Conservation (phyloP, 2,113 vertebrate genomes). For the Leucosticte australis region DNA sequence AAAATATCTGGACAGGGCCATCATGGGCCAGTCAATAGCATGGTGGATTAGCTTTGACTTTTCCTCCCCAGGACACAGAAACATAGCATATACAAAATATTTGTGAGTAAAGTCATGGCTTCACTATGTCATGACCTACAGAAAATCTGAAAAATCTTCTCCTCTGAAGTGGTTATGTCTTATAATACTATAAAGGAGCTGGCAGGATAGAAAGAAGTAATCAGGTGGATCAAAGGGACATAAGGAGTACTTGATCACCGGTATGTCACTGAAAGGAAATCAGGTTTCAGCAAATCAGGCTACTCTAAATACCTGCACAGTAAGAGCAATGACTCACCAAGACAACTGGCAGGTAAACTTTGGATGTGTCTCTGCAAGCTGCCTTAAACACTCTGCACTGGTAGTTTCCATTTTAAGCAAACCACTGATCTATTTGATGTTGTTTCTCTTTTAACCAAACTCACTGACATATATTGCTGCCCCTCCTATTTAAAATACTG, state of each 20-base stretch:
- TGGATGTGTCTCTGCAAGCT: not conserved
- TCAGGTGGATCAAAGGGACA: not conserved
- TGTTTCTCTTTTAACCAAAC: not conserved
- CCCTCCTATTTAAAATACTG: not conserved
- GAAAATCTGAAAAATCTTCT: not conserved
- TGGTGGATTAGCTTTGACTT: not conserved
- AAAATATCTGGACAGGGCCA: not conserved
- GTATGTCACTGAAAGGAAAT: not conserved
- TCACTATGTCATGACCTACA: not conserved
- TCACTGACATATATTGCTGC: not conserved
- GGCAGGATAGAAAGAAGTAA: not conserved
- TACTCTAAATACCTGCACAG: not conserved
- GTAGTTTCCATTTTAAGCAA: not conserved
- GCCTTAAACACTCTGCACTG: not conserved
- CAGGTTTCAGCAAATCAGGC: not conserved
- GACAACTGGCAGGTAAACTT: not conserved
- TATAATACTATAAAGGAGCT: not conserved
- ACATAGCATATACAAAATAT: not conserved
- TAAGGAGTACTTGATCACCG: not conserved
- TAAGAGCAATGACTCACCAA: not conserved
- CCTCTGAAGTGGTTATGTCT: not conserved
- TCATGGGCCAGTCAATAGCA: rapidly evolving
- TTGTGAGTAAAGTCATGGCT: not conserved
- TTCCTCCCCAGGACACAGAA: not conserved
- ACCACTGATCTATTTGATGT: not conserved